Conservation (phyloP, 2,797 vertebrate genomes). For the Synanceia verrucosa region DNA sequence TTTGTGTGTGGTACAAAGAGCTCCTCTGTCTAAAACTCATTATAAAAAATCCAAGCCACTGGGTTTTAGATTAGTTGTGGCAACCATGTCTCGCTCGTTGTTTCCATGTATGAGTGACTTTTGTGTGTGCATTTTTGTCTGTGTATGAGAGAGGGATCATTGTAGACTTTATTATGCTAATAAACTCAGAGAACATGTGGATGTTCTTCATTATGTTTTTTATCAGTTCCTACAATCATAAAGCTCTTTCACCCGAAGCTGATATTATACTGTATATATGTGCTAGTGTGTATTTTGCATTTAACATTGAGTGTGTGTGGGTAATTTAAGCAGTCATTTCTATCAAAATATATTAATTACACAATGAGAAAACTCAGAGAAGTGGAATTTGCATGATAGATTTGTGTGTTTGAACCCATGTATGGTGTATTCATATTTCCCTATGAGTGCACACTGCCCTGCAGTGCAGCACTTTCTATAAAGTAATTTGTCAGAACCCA, state of each 20-base stretch:
- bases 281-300: not conserved
- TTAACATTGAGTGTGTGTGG: not conserved
- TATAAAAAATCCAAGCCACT: not conserved
- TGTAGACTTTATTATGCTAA: constrained; percentile 11
- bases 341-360: not conserved
- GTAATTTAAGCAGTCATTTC: not conserved
- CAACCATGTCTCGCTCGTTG: constrained; percentile 25
- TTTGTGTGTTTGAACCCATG: not conserved
- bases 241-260: constrained; percentile 20
- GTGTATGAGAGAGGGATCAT: not conserved
- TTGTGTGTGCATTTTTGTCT: not conserved
- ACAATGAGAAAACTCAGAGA: not conserved
- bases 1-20: constrained; percentile 20
- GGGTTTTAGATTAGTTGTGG: constrained; percentile 21
- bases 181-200: constrained; percentile 1
- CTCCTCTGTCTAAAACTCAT: constrained; percentile 34
- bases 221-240: not conserved
- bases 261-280: not conserved
- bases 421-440: not conserved
- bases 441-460: not conserved
- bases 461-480: constrained; percentile 28
- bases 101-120: not conserved
- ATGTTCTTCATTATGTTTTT: constrained; percentile 14
- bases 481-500: constrained; percentile 51
- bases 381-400: not conserved